phyloP scores from a whole-genome alignment of 2,888 invertebrate species.

The Andrena bucephala region DNA sequence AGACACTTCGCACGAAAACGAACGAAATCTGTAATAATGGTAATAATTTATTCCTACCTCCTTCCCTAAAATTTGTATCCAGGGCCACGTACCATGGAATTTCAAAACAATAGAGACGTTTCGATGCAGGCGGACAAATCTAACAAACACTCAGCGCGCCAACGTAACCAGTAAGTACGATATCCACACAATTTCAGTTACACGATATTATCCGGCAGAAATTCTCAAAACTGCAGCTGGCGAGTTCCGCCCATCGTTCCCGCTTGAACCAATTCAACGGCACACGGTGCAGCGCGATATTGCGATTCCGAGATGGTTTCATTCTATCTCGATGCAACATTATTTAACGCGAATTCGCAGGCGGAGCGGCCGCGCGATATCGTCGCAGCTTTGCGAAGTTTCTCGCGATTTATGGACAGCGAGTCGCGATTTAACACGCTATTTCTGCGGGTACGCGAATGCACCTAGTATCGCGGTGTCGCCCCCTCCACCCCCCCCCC shows the following conservation, averaged over 20 bases:
- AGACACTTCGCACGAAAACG: too few relatives aligned
- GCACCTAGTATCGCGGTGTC: constrained; percentile 11
- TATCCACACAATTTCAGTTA: constrained; percentile 25
- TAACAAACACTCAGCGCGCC: not conserved
- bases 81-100: too few relatives aligned
- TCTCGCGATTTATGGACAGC: constrained; percentile 53
- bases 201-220: constrained; percentile 35
- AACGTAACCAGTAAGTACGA: not conserved
- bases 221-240: constrained; percentile 18
- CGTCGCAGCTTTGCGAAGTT: constrained; percentile 38
- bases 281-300: not conserved
- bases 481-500: not conserved
- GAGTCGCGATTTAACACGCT: constrained; percentile 28
- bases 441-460: constrained; percentile 23
- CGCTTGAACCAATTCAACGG: not conserved
- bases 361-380: constrained; percentile 24
- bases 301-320: constrained; percentile 19
- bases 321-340: constrained; percentile 43
- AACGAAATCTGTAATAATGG: too few relatives aligned
- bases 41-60: too few relatives aligned
- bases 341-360: constrained; percentile 45
- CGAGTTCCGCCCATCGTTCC: constrained; percentile 7
- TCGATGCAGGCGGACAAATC: not conserved
- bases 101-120: not conserved
- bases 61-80: not conserved